A percentile compares a stretch with the other conserved stretches of the same genome.
These are phyloP conservation scores for Exephanes ischioxanthus DNA, from an alignment of 2,888 invertebrate genomes.

Conservation along the genomic window DNA sequence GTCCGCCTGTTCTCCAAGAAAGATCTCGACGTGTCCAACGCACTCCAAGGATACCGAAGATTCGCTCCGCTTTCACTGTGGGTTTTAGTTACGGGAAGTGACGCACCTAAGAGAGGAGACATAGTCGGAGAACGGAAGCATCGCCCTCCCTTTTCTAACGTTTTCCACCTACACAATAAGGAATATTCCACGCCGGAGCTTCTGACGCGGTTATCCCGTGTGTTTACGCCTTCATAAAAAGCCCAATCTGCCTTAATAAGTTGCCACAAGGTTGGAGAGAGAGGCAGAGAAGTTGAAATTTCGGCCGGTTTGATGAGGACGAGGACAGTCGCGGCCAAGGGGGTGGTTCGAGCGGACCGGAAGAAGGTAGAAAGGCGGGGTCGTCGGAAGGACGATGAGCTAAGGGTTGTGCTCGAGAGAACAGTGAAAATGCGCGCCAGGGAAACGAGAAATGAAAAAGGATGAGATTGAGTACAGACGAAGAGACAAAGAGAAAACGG, in stretches of 20 bases:
- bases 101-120: neutral
- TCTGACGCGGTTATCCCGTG: conserved; percentile 63
- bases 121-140: neutral
- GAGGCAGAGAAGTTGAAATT: conserved; percentile 6
- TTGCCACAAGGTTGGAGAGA: conserved; percentile 17
- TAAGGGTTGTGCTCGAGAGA: conserved; percentile 38
- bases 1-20: too few species aligned
- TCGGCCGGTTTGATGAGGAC: conserved; percentile 48
- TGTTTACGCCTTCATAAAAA: conserved; percentile 65
- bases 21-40: too few species aligned
- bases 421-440: conserved; percentile 20
- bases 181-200: conserved; percentile 49
- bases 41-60: too few species aligned
- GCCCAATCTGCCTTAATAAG: conserved; percentile 65
- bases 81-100: too few species aligned
- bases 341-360: conserved; percentile 22
- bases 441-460: conserved; percentile 65
- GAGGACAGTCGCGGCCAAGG: conserved; percentile 53
- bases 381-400: conserved; percentile 35
- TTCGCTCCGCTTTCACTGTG: too few species aligned
- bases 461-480: conserved; percentile 34
- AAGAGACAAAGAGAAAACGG: conserved; percentile 47
- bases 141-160: neutral
- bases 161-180: conserved; percentile 19
- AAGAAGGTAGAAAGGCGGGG: conserved; percentile 24